Conservation (phyloP, 2,888 invertebrate genomes). For the Cheilosia grossa region DNA sequence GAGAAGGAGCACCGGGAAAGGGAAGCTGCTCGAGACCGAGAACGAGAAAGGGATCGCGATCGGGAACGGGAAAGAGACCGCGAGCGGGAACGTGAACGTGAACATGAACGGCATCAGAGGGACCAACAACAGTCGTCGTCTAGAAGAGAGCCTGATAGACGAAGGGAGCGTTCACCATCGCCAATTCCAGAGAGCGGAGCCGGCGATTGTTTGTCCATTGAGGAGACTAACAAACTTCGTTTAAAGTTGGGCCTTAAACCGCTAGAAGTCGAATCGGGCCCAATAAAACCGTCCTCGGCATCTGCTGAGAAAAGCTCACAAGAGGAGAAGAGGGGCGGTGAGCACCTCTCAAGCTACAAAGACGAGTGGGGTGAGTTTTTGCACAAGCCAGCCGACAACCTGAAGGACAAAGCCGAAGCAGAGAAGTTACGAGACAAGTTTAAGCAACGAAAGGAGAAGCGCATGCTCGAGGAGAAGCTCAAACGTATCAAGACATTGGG, state of each 20-base stretch:
- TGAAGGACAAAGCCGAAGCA: constrained; percentile 88
- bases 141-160: constrained; percentile 44
- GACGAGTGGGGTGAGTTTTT: constrained; percentile 90
- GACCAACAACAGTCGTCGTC: constrained; percentile 67
- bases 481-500: constrained; percentile 90
- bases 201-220: constrained; percentile 88
- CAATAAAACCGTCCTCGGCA: constrained; percentile 76
- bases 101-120: constrained; percentile 61
- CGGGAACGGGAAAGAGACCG: constrained; percentile 74
- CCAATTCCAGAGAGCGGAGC: constrained; percentile 83
- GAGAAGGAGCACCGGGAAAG: constrained; percentile 70
- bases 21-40: constrained; percentile 68
- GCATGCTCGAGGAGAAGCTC: constrained; percentile 87
- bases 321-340: constrained; percentile 76
- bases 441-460: constrained; percentile 90
- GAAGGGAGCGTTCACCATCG: constrained; percentile 78
- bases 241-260: constrained; percentile 97
- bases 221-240: constrained; percentile 94
- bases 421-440: constrained; percentile 93
- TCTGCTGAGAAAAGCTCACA: constrained; percentile 83
- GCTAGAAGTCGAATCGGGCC: constrained; percentile 86
- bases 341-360: constrained; percentile 80
- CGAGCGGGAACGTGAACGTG: constrained; percentile 53
- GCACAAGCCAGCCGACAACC: constrained; percentile 92
- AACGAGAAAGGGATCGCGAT: constrained; percentile 55